phyloP scores from a whole-genome alignment of 1,140 invertebrate genomes.

The Brachionus rubens region DNA sequence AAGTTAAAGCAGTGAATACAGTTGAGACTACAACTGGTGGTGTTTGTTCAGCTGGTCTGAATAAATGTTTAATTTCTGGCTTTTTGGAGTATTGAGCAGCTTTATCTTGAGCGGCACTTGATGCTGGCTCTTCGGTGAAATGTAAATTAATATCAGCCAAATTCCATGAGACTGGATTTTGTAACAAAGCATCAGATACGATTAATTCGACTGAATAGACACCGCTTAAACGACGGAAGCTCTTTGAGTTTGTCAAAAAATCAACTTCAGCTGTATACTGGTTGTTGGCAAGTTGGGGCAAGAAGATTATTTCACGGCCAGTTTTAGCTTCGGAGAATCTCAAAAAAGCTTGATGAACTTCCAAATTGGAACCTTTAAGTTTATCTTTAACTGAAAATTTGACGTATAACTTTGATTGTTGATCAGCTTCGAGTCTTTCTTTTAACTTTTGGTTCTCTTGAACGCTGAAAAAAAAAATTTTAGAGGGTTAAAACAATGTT shows the following conservation, averaged over 20 bases:
- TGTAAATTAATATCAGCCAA: conserved; percentile 58
- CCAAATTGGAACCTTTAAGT: conserved; percentile 67
- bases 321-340: conserved; percentile 68
- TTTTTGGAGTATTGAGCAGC: conserved; percentile 66
- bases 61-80: conserved; percentile 85
- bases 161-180: conserved; percentile 82
- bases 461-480: conserved; percentile 63
- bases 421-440: conserved; percentile 72
- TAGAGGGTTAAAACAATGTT: conserved; percentile 67
- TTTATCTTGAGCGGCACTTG: conserved; percentile 52
- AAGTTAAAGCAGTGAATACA: conserved; percentile 78
- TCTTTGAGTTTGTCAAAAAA: conserved; percentile 69
- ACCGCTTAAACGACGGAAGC: conserved; percentile 74
- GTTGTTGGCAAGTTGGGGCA: conserved; percentile 89
- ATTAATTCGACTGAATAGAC: conserved; percentile 78
- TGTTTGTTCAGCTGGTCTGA: conserved; percentile 83
- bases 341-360: conserved; percentile 88
- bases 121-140: conserved; percentile 45
- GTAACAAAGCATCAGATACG: conserved; percentile 81
- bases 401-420: conserved; percentile 79
- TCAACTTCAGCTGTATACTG: conserved; percentile 51
- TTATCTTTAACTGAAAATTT: conserved; percentile 77
- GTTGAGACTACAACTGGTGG: conserved; percentile 81
- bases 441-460: conserved; percentile 65
- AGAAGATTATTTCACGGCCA: conserved; percentile 81